A percentile compares a stretch with the other conserved stretches of the same genome.
Conservation (phyloP, 2,888 invertebrate species). For the Cheilosia pagana region DNA sequence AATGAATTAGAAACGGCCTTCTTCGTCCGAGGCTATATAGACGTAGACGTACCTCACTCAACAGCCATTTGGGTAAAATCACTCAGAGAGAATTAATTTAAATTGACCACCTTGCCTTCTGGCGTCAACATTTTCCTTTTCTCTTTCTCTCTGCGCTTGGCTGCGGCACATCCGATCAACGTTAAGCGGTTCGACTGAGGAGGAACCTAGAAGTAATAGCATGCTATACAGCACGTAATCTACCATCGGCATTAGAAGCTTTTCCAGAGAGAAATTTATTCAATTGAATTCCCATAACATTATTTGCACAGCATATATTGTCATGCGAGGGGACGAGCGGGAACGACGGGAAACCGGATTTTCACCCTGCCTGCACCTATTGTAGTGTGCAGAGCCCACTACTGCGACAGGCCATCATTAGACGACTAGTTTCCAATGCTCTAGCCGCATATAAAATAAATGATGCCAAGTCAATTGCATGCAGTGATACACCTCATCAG, state of each 20-base stretch:
- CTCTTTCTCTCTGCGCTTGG: background rate
- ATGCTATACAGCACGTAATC: constrained; percentile 45
- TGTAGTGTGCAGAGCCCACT: background rate
- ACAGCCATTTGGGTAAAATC: constrained; percentile 47
- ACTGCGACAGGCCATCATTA: constrained; percentile 3
- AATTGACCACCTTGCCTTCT: constrained; percentile 67
- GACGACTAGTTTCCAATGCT: constrained; percentile 1
- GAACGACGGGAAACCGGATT: constrained; percentile 43
- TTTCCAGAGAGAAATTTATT: constrained; percentile 62
- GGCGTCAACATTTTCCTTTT: constrained; percentile 41
- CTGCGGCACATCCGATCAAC: constrained; percentile 23
- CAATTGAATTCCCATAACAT: constrained; percentile 65
- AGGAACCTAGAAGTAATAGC: background rate
- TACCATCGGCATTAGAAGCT: constrained; percentile 43
- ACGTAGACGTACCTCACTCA: background rate
- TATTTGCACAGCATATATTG: constrained; percentile 34
- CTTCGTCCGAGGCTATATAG: background rate
- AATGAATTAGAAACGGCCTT: constrained; percentile 24
- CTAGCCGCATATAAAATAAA: constrained; percentile 37
- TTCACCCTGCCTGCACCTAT: constrained; percentile 26
- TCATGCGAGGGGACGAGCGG: constrained; percentile 32
- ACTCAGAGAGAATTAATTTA: constrained; percentile 72
- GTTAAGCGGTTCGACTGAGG: constrained; percentile 26
- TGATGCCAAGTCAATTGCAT: constrained; percentile 61
- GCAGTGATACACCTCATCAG: constrained; percentile 54